These are phyloP conservation scores for Pomacea canaliculata DNA, from an alignment of 2,888 invertebrate genomes.

Conservation along the genomic window DNA sequence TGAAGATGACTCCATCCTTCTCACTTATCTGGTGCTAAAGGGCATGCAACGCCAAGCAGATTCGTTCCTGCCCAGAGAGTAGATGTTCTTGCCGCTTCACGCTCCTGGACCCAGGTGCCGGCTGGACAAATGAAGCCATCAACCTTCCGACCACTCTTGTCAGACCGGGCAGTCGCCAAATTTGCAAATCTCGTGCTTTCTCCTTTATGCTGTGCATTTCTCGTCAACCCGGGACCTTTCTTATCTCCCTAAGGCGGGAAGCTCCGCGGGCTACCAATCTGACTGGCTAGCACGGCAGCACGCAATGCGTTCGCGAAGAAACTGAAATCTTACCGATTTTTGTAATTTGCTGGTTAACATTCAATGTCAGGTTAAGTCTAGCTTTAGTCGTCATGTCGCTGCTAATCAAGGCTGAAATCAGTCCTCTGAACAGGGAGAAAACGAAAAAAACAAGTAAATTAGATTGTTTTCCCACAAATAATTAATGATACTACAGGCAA, in stretches of 20 bases:
- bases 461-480: no score
- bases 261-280: conserved; percentile 13
- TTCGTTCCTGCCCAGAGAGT: neutral
- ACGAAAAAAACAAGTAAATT: neutral
- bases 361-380: conserved; percentile 11
- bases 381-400: conserved; percentile 4
- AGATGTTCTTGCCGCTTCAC: conserved; percentile 9
- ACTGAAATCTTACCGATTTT: conserved; percentile 10
- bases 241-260: conserved; percentile 10
- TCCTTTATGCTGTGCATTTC: conserved; percentile 9
- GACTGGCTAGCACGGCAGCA: neutral
- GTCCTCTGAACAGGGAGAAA: neutral
- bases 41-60: neutral
- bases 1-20: neutral
- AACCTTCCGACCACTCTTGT: conserved; percentile 5
- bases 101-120: conserved; percentile 8
- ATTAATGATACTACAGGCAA: no score
- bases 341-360: conserved; percentile 16
- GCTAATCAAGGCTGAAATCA: conserved; percentile 7
- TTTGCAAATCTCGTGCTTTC: conserved; percentile 17
- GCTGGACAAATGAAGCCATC: conserved; percentile 15
- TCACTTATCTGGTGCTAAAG: conserved; percentile 1
- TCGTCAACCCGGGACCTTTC: conserved; percentile 10
- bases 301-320: conserved; percentile 4
- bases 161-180: conserved; percentile 12